These are phyloP conservation scores for Momotus momota DNA, from an alignment of 2,797 vertebrate genomes.

Conservation along the genomic window DNA sequence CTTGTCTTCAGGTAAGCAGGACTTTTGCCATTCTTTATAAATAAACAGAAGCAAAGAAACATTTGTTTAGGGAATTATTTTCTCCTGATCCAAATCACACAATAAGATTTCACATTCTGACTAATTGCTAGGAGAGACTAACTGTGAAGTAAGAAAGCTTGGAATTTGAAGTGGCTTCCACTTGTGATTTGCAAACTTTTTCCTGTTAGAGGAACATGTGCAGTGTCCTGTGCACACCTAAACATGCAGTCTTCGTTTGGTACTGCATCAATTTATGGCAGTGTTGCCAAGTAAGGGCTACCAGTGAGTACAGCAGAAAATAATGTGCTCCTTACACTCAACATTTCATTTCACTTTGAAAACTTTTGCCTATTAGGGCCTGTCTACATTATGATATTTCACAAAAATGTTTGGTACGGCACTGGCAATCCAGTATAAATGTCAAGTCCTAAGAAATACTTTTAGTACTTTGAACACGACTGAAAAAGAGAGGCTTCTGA, in stretches of 20 bases:
- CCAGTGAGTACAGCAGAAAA: background rate
- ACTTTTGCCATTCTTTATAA: background rate
- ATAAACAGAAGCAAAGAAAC: background rate
- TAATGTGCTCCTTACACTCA: background rate
- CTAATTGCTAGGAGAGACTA: background rate
- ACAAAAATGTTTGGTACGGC: background rate
- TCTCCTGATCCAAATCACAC: background rate
- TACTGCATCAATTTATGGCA: background rate
- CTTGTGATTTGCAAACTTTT: background rate
- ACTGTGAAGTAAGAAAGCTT: background rate
- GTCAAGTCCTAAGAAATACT: background rate
- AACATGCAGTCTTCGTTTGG: background rate
- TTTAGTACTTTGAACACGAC: background rate
- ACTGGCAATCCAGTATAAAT: background rate
- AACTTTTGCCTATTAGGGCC: background rate
- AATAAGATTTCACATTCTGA: background rate
- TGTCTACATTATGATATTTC: background rate
- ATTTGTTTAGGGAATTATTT: background rate
- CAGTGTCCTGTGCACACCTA: background rate
- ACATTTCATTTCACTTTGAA: background rate
- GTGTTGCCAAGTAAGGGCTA: background rate
- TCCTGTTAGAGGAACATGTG: background rate
- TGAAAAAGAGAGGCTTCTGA: background rate
- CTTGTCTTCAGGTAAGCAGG: background rate
- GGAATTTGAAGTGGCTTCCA: background rate